phyloP scores from a whole-genome alignment of 2,797 vertebrate species.

The Psittacula derbiana region DNA sequence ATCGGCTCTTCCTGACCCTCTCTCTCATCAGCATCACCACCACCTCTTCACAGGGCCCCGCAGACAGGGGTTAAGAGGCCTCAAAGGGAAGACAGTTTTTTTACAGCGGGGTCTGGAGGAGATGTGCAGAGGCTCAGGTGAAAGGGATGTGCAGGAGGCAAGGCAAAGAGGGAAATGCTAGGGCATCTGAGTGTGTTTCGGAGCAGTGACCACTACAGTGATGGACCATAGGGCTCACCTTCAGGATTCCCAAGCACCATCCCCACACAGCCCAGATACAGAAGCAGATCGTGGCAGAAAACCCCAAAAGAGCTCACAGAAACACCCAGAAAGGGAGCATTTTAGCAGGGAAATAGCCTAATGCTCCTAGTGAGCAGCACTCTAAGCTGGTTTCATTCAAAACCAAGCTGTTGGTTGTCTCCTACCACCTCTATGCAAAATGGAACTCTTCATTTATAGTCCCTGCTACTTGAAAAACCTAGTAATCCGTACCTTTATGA shows the following conservation, averaged over 20 bases:
- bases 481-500: fast-evolving
- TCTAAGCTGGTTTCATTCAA: background rate
- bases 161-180: background rate
- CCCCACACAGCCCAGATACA: too few species aligned
- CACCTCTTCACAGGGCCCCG: background rate
- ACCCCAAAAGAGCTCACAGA: background rate
- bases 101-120: background rate
- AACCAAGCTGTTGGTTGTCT: background rate
- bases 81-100: background rate
- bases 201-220: fast-evolving
- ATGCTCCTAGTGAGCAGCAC: background rate
- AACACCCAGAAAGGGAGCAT: background rate
- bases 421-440: background rate
- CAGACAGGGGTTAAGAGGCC: constrained; percentile 54
- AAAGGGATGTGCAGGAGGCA: background rate
- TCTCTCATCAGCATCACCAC: constrained; percentile 54
- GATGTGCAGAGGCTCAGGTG: background rate
- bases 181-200: fast-evolving
- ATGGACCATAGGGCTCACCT: background rate
- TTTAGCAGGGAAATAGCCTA: background rate
- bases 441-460: background rate
- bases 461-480: background rate
- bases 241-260: background rate
- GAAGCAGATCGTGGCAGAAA: fast-evolving
- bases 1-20: constrained; percentile 25